phyloP scores from a whole-genome alignment of 2,888 invertebrate species.

The Parnassius orleans region DNA sequence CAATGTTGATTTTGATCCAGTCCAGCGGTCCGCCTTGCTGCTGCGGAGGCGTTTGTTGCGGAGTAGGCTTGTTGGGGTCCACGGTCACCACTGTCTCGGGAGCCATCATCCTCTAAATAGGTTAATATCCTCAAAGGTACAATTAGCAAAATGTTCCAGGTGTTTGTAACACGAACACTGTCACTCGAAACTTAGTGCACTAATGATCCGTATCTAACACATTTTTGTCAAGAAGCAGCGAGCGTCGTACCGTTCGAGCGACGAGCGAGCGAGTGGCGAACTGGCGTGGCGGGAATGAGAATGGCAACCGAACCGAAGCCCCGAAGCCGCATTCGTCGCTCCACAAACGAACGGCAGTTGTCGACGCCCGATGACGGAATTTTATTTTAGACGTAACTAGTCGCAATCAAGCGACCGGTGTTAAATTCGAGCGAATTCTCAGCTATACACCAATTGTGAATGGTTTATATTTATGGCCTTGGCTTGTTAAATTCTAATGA shows the following conservation, averaged over 20 bases:
- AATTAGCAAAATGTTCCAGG: conserved; percentile 33
- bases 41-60: conserved; percentile 69
- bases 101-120: conserved; percentile 83
- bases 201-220: conserved; percentile 60
- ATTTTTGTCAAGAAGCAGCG: conserved; percentile 53
- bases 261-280: conserved; percentile 55
- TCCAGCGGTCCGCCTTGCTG: conserved; percentile 80
- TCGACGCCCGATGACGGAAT: conserved; percentile 43
- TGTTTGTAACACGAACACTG: conserved; percentile 58
- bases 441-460: not conserved
- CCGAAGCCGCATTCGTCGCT: conserved; percentile 29
- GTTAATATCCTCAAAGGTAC: conserved; percentile 35
- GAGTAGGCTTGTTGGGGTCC: conserved; percentile 82
- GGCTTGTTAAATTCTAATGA: no score
- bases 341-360: conserved; percentile 27
- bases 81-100: conserved; percentile 92
- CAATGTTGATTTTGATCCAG: conserved; percentile 88
- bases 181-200: conserved; percentile 65
- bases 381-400: conserved; percentile 31
- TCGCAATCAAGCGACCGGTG: conserved; percentile 5
- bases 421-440: conserved; percentile 1
- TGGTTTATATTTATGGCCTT: no score
- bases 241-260: conserved; percentile 62
- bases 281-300: conserved; percentile 38
- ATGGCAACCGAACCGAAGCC: conserved; percentile 39